Percentiles rank a stretch among this genome's conserved stretches.
phyloP scores from a whole-genome alignment of 2,888 invertebrate genomes.

The Chymomyza amoena region DNA sequence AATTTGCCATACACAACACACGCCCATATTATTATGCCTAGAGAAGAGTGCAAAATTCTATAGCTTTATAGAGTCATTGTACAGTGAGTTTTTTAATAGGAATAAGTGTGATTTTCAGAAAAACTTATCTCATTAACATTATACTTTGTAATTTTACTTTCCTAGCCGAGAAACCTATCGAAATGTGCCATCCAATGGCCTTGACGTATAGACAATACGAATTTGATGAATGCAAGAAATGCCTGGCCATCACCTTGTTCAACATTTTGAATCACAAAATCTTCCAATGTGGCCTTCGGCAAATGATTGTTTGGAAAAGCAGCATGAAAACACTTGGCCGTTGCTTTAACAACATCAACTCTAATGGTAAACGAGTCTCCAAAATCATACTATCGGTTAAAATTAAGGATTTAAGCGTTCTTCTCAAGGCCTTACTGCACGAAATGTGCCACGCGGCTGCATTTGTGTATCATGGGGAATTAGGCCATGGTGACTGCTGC shows the following conservation, averaged over 20 bases:
- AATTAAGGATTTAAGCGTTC: conserved; percentile 20
- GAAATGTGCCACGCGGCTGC: conserved; percentile 65
- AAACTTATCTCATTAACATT: too few species aligned
- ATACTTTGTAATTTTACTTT: background rate
- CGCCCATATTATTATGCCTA: too few species aligned
- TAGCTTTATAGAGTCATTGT: conserved; percentile 50
- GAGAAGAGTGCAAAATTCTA: conserved; percentile 29
- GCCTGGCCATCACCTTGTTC: conserved; percentile 43
- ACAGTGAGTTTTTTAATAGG: conserved; percentile 34
- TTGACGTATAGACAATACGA: conserved; percentile 28
- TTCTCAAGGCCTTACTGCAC: conserved; percentile 48
- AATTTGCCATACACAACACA: too few species aligned
- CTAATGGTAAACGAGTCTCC: conserved; percentile 28
- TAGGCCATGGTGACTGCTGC: conserved; percentile 54
- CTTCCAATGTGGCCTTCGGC: conserved; percentile 48
- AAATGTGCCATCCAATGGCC: conserved; percentile 55
- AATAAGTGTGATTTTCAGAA: too few species aligned
- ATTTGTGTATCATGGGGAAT: conserved; percentile 46
- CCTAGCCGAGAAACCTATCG: conserved; percentile 34
- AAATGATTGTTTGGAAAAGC: conserved; percentile 32
- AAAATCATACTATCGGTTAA: conserved; percentile 33
- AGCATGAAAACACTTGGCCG: conserved; percentile 27
- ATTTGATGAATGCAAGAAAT: conserved; percentile 25
- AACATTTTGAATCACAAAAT: conserved; percentile 48
- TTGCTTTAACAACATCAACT: conserved; percentile 25